Base-by-base conservation (phyloP, 2,113 vertebrate species). In the Microcebus jonahi region DNA sequence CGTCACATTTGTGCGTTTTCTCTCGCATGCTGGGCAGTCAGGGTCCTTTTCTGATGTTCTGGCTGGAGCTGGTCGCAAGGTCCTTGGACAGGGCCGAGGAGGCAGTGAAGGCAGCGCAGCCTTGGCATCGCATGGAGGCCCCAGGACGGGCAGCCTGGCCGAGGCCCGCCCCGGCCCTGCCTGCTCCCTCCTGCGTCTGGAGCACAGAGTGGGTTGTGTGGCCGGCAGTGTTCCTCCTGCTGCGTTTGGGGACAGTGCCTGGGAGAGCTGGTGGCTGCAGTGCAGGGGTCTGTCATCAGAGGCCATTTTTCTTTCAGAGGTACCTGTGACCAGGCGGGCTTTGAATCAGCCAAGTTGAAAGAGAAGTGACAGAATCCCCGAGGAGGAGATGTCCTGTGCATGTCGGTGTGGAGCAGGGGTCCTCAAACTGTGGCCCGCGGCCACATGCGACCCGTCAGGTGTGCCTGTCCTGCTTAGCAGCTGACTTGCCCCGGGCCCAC, bases 161-260 rank as follows among this genome's bases (percentile, higher is more conserved):
- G 1, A 25, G 36, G 5, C n/a, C 15, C 0, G 3, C 17, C 67
- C n/a, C 1, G 8, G 2, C 67, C n/a, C 67, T 42, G 23, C 39
- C 5, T 0, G 39, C 36, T 27, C 70, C n/a, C 39, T 45, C 50
- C 50, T 14, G 50, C 3, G 25, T 42, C 2, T 3, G 2, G 71
- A 45, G 14, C 23, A 17, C 8, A 7, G 13, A 45, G 39, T 6
- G 6, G 1, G 13, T 4, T 2, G 71, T 31, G 42, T 27, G 25
- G 42, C 73, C 14, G 3, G 11, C 6, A 25, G 34, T 6, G 11
- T 18, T 12, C 42, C 36, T 12, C 17, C 8, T 18, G 9, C 36
- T 3, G 81, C 45, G 34, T 34, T 2, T 39, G 31, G 63, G 23
- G 84, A 55, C 15, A 31, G 29, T 50, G 31, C n/a, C 1, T 0